phyloP scores from a whole-genome alignment of 1,140 invertebrate species.

The Drosophila sulfurigaster region DNA sequence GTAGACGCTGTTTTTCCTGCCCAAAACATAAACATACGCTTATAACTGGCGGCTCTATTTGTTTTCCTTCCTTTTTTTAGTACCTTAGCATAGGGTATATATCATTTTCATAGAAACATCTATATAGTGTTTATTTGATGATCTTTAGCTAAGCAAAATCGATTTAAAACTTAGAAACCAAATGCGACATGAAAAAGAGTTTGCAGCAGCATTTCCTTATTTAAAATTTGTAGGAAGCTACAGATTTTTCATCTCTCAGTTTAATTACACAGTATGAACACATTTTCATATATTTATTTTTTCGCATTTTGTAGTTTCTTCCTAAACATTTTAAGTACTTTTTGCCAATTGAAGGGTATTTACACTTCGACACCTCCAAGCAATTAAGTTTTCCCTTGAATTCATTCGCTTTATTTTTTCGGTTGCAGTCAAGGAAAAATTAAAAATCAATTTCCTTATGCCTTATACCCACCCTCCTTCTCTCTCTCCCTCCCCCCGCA shows the following conservation, averaged over 20 bases:
- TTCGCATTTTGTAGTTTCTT: too few species aligned
- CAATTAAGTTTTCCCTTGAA: not conserved
- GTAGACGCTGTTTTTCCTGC: constrained; percentile 70
- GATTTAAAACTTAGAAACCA: not conserved
- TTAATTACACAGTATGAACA: too few species aligned
- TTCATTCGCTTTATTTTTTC: not conserved
- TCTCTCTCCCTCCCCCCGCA: constrained; percentile 7
- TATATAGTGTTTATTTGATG: not conserved
- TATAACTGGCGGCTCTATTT: constrained; percentile 42
- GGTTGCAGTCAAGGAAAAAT: constrained; percentile 52
- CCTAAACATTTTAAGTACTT: not conserved
- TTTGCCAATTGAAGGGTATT: constrained; percentile 19
- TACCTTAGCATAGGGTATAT: constrained; percentile 27
- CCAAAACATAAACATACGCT: constrained; percentile 70
- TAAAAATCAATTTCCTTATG: constrained; percentile 71
- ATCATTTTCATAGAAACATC: constrained; percentile 1
- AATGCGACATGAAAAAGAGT: not conserved
- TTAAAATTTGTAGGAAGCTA: not conserved
- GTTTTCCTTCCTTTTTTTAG: constrained; percentile 18
- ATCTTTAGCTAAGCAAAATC: not conserved
- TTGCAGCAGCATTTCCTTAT: not conserved
- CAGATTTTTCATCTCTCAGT: too few species aligned
- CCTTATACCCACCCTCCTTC: constrained; percentile 2
- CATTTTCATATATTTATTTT: too few species aligned
- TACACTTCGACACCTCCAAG: not conserved